phyloP scores from a whole-genome alignment of 2,113 vertebrate genomes.

The Anarhynchus alexandrinus region DNA sequence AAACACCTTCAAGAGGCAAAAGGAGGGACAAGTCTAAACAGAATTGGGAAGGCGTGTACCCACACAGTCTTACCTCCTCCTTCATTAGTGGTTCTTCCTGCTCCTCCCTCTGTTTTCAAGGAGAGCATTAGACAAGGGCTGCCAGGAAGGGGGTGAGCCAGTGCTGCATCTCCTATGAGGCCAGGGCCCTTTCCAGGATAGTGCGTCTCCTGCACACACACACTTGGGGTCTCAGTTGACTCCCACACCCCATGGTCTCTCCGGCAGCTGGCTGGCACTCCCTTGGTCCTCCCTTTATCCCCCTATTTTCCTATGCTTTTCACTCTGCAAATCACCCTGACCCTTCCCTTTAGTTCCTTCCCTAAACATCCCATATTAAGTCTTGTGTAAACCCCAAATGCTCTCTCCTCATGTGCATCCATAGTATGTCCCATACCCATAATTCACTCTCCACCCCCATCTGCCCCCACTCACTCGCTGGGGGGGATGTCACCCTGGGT shows the following conservation, averaged over 20 bases:
- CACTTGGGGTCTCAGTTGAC: not conserved
- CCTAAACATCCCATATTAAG: not conserved
- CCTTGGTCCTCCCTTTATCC: not conserved
- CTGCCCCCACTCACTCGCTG: accelerated
- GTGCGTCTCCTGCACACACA: not conserved
- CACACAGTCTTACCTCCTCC: not conserved
- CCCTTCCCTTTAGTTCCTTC: not conserved
- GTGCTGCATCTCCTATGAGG: accelerated
- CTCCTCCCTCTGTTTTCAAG: not conserved
- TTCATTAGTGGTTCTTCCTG: not conserved
- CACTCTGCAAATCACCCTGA: not conserved
- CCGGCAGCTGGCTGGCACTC: not conserved
- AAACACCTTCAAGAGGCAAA: not conserved
- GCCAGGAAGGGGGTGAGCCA: not conserved
- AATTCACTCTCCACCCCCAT: not conserved
- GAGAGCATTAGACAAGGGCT: not conserved
- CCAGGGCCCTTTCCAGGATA: not conserved
- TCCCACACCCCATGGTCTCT: not conserved
- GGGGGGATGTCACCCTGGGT: too few species aligned
- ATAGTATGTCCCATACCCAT: not conserved
- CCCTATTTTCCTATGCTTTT: not conserved
- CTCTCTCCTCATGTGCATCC: accelerated
- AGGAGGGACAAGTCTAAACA: not conserved
- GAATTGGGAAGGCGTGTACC: not conserved
- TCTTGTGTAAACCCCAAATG: not conserved